Base-by-base conservation (phyloP, 2,113 vertebrate genomes). In the Dolichallabes microphthalmus region DNA sequence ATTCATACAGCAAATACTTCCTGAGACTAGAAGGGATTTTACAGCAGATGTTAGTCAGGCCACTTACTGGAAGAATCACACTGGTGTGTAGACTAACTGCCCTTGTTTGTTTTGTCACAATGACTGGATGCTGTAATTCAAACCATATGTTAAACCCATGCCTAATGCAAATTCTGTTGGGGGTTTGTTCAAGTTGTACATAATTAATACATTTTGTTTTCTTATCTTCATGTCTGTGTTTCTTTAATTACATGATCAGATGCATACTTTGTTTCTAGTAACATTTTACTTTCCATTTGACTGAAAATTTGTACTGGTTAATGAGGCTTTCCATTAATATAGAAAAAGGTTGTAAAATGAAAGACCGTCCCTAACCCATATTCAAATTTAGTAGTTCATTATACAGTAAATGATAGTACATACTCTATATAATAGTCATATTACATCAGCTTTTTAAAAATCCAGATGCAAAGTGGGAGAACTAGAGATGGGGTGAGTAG, bases 151-250 rank as follows among this genome's bases (percentile, higher is more conserved):
- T 58, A 58, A 79, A 53, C 22, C 22, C 11, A 15, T 50, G 39
- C 19, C 83, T 90, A 87, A 90, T 91, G 90, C 76, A 89, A 88
- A 91, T 91, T 76, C 82, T 91, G 92, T 57, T 93, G 88, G 89
- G 88, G 91, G 27, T 92, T 89, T 84, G 83, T 91, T 92, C 63
- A 82, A 80, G 89, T 91, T 95, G 94, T 95, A 94, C 86, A 93
- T 93, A 93, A 91, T 88, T 88, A 81, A 91, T 93, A 93, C 87
- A 93, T 82, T 71, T 74, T 55, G 68, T 78, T 84, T 87, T 87
- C 85, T 81, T 86, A 83, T 85, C 53, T 82, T 17, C 2, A 58
- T 79, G 71, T 69, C 80, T 22, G 68, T 55, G 30, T 58, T 69
- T 85, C 2, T 45, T 83, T 52, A 52, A 19, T 30, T 50, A 7